Evolutionary conservation across 2,888 invertebrate species (phyloP).

Genomic region (Dysmachus trigonus): DNA sequence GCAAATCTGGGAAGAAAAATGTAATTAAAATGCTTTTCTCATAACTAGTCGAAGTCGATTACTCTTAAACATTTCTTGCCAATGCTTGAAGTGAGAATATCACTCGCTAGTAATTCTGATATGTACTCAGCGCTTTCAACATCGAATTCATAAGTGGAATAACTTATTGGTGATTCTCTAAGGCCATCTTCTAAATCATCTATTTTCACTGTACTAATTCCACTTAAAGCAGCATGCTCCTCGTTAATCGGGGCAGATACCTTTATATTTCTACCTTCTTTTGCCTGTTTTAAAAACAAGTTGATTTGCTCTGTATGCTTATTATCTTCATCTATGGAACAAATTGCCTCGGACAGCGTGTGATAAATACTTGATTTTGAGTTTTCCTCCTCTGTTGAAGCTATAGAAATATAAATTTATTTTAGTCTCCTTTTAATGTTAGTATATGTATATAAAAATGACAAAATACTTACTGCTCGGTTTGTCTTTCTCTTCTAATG

Average conservation of each 20-base stretch:
- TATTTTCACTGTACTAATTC: constrained; percentile 61
- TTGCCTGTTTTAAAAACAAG: constrained; percentile 69
- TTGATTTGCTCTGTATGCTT: constrained; percentile 81
- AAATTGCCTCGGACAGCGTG: constrained; percentile 80
- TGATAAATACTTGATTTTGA: constrained; percentile 70
- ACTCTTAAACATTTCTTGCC: constrained; percentile 69
- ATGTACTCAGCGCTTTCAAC: constrained; percentile 66
- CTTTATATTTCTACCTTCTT: constrained; percentile 60
- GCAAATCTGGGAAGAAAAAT: constrained; percentile 67
- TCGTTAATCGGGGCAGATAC: constrained; percentile 61
- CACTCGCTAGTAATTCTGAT: constrained; percentile 70
- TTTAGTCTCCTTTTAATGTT: neutral
- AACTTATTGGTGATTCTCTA: constrained; percentile 55
- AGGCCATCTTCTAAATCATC: constrained; percentile 54
- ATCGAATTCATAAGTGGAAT: constrained; percentile 60
- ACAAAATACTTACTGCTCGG: neutral
- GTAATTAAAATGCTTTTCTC: neutral
- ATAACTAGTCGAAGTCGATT: neutral
- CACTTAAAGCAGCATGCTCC: constrained; percentile 58
- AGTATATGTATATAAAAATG: neutral
- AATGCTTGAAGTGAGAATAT: constrained; percentile 70
- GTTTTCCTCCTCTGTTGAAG: constrained; percentile 52
- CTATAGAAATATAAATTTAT: neutral
- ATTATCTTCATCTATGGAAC: constrained; percentile 81
- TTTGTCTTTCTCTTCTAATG: constrained; percentile 55